Percentiles rank a stretch among this genome's conserved stretches.
phyloP scores from a whole-genome alignment of 92 coral and sea anemone species.

The Isaurus tuberculatus region DNA sequence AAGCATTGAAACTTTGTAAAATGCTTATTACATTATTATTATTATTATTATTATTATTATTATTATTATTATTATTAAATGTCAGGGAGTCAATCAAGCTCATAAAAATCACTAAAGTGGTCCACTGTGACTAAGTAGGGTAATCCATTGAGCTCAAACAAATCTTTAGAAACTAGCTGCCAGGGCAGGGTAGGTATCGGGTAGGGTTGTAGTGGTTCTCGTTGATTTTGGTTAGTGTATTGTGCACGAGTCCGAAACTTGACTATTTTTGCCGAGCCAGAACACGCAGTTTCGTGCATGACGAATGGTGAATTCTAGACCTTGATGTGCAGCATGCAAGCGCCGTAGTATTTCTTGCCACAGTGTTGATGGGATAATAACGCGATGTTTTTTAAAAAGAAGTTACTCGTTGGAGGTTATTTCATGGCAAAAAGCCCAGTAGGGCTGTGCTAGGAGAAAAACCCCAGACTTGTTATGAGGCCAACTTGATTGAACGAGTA shows the following conservation, averaged over 20 bases:
- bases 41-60: too few relatives aligned
- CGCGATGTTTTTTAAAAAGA: conserved; percentile 68
- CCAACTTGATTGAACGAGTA: neutral
- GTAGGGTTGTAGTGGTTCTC: conserved; percentile 61
- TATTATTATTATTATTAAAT: too few relatives aligned
- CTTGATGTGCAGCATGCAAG: conserved; percentile 71
- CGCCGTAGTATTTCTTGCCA: conserved; percentile 52
- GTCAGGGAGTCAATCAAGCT: conserved; percentile 50
- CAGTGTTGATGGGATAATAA: conserved; percentile 56
- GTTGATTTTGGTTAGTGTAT: conserved; percentile 54
- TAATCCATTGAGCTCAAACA: conserved; percentile 61
- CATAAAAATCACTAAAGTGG: conserved; percentile 69
- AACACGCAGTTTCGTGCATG: conserved; percentile 71
- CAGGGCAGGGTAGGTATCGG: conserved; percentile 68
- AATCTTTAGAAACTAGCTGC: conserved; percentile 71
- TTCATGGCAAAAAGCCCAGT: conserved; percentile 63
- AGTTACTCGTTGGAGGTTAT: conserved; percentile 57
- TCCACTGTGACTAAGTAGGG: conserved; percentile 65
- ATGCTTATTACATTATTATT: too few relatives aligned
- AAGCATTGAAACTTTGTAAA: too few relatives aligned
- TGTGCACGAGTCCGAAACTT: conserved; percentile 63
- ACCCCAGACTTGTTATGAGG: conserved; percentile 58
- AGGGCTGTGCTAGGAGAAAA: conserved; percentile 52
- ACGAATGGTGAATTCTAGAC: conserved; percentile 64
- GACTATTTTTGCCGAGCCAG: conserved; percentile 65